Evolutionary conservation across 2,888 invertebrate species (phyloP), one percentile per base, ranked within the genome.

Genomic region (Megaustenia siamemsis): DNA sequence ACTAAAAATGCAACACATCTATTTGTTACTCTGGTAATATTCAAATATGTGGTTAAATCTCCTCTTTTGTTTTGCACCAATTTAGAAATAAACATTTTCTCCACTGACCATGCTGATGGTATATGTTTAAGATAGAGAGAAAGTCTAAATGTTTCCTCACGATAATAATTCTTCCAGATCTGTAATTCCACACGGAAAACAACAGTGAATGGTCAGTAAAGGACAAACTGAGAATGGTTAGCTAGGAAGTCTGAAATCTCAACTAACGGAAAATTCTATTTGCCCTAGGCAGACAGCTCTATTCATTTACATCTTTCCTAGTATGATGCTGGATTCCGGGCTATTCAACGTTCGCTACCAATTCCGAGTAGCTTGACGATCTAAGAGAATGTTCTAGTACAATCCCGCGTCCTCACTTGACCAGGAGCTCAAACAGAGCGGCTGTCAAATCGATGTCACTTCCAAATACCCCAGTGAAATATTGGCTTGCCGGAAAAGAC

Each of bases 131-230:
- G n/a, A n/a, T n/a, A n/a, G n/a, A n/a, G n/a, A n/a, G n/a, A n/a
- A n/a, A n/a, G n/a, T n/a, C n/a, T n/a, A n/a, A n/a, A n/a, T n/a
- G n/a, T n/a, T n/a, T n/a, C n/a, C n/a, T n/a, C n/a, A n/a, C n/a
- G n/a, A n/a, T n/a, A n/a, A n/a, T n/a, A 32, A 32, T 63, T 28
- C 15, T 10, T 63, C 28, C 32, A 63, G 63, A 12, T 2, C 24
- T 28, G 10, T 1, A 10, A 45, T 45, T 40, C 43, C 43, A 24
- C 5, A 24, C 12, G 24, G 4, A 18, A 63, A 28, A 21, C 35
- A 45, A 43, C 32, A 18, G 8, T 63, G 28, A 63, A 43, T 78
- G 78, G 60, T 60, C 78, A 78, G 78, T 78, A 78, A 78, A 45
- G 78, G 78, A 43, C 78, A 40, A 53, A 12, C 40, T 18, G 60